Conservation (phyloP, 2,888 invertebrate species). For the Parnassius mnemosyne region DNA sequence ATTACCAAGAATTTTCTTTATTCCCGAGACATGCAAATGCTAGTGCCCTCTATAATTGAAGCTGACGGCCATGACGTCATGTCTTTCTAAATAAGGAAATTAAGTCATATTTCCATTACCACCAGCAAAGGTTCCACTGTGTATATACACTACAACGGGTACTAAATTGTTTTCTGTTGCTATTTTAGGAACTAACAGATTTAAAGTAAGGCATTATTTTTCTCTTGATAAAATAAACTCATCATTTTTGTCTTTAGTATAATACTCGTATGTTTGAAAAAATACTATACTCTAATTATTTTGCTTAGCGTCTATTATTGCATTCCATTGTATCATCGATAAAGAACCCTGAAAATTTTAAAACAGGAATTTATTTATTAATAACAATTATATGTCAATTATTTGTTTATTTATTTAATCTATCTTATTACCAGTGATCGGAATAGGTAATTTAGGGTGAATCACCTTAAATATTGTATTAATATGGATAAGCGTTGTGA, state of each 20-base stretch:
- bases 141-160: conserved; percentile 66
- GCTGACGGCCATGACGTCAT: conserved; percentile 84
- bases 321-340: conserved; percentile 57
- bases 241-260: conserved; percentile 46
- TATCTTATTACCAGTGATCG: no score
- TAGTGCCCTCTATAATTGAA: conserved; percentile 86
- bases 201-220: conserved; percentile 60
- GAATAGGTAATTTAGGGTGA: no score
- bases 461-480: no score
- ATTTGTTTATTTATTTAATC: no score
- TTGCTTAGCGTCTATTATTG: conserved; percentile 43
- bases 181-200: conserved; percentile 55
- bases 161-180: conserved; percentile 54
- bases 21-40: conserved; percentile 84
- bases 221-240: conserved; percentile 51
- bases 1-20: conserved; percentile 87
- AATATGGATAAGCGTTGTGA: no score
- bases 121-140: conserved; percentile 66
- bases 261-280: conserved; percentile 58
- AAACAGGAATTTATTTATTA: background rate
- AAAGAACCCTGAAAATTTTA: conserved; percentile 56
- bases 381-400: no score
- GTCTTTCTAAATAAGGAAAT: conserved; percentile 83
- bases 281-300: conserved; percentile 50
- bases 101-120: conserved; percentile 65